Conservation (phyloP, 2,888 invertebrate species). For the Spodoptera exigua region DNA sequence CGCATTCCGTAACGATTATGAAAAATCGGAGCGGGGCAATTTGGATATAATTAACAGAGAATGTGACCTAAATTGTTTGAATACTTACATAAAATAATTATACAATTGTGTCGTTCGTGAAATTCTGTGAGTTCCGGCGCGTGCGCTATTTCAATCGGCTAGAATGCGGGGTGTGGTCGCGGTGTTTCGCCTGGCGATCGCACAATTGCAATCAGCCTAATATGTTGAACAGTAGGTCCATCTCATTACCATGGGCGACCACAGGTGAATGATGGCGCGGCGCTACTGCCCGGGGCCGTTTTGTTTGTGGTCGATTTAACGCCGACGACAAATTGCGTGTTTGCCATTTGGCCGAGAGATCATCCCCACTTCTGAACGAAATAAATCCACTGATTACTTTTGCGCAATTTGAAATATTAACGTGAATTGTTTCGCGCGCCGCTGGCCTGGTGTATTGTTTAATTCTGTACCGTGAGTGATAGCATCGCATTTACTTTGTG, state of each 20-base stretch:
- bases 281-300: conserved; percentile 78
- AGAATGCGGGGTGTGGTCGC: conserved; percentile 72
- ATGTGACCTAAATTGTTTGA: conserved; percentile 50
- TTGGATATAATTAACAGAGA: conserved; percentile 54
- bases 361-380: conserved; percentile 72
- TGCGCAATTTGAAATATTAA: conserved; percentile 75
- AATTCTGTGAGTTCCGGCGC: conserved; percentile 52
- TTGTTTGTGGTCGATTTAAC: conserved; percentile 89
- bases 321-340: conserved; percentile 88
- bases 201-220: conserved; percentile 88
- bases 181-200: conserved; percentile 68
- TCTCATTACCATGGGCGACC: conserved; percentile 89
- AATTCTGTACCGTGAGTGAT: conserved; percentile 56
- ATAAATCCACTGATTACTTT: conserved; percentile 69
- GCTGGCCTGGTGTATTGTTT: conserved; percentile 52
- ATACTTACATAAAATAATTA: conserved; percentile 54
- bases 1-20: conserved; percentile 48
- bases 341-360: conserved; percentile 83
- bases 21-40: conserved; percentile 51
- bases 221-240: conserved; percentile 87
- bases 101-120: conserved; percentile 51
- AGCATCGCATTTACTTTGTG: conserved; percentile 50
- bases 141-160: conserved; percentile 73
- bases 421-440: conserved; percentile 69
- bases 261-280: conserved; percentile 87